Conservation (phyloP, 2,113 vertebrate species). For the Eupsittula cactorum region DNA sequence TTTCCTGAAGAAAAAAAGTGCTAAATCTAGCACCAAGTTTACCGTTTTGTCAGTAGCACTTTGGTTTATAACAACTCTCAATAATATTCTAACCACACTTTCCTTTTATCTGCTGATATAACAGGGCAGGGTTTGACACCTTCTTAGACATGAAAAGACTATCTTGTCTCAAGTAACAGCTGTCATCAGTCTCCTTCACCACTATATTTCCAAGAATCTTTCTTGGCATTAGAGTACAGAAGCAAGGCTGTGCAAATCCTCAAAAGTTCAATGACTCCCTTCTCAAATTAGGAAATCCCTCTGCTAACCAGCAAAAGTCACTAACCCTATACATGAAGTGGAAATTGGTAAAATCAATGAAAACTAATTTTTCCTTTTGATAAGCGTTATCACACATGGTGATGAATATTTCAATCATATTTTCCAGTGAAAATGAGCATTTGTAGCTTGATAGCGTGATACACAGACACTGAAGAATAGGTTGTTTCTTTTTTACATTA, state of each 20-base stretch:
- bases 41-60: constrained; percentile 45
- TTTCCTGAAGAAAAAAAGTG: constrained; percentile 63
- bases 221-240: background rate
- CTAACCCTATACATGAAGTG: background rate
- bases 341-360: background rate
- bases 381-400: accelerated
- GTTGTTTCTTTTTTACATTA: background rate
- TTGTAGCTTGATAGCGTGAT: background rate
- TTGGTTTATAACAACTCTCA: constrained; percentile 68
- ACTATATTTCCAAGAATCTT: background rate
- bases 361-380: background rate
- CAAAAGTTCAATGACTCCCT: background rate
- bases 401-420: background rate
- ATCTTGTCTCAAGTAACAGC: constrained; percentile 60
- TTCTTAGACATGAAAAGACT: constrained; percentile 85
- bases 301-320: background rate
- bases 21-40: constrained; percentile 10
- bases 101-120: constrained; percentile 84
- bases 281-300: background rate
- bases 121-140: constrained; percentile 74
- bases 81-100: constrained; percentile 48
- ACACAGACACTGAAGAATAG: accelerated
- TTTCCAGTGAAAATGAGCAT: background rate
- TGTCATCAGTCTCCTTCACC: background rate
- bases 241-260: background rate